These are phyloP conservation scores for Matsumurasca onukii DNA, from an alignment of 1,140 invertebrate genomes.

Conservation along the genomic window DNA sequence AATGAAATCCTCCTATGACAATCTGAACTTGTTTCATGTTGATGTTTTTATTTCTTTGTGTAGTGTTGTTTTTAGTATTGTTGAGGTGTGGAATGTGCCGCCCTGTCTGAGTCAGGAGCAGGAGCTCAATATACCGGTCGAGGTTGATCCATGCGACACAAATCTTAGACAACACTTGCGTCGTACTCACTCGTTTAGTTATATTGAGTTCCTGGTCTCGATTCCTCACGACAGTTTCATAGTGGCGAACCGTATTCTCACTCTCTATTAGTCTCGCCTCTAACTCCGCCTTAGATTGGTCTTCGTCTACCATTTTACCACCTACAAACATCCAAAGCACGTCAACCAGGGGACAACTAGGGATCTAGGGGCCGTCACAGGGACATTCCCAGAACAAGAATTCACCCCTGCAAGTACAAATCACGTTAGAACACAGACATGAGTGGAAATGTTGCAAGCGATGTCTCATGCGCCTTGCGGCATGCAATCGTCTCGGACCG, in stretches of 20 bases:
- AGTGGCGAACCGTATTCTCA: constrained; percentile 51
- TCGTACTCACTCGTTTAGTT: constrained; percentile 52
- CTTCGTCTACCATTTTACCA: constrained; percentile 54
- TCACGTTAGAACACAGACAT: too few species aligned
- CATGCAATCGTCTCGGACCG: too few species aligned
- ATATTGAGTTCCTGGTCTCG: constrained; percentile 53
- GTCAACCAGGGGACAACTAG: constrained; percentile 2
- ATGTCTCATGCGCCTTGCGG: too few species aligned
- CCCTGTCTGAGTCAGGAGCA: constrained; percentile 34
- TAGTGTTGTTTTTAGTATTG: too few species aligned
- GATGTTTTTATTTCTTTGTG: too few species aligned
- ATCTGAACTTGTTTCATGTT: too few species aligned
- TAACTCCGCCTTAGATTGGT: constrained; percentile 48
- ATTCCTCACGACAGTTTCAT: constrained; percentile 51
- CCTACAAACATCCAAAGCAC: constrained; percentile 47
- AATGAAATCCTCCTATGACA: too few species aligned
- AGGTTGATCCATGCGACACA: constrained; percentile 32
- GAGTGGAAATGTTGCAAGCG: too few species aligned
- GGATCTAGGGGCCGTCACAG: too few species aligned
- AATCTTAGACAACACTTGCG: constrained; percentile 30
- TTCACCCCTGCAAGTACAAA: too few species aligned
- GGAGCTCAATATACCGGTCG: constrained; percentile 38
- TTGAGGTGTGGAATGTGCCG: too few species aligned
- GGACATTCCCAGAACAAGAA: neutral
- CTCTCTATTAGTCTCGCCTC: constrained; percentile 54